These are phyloP conservation scores for Leucozona laternaria DNA, from an alignment of 2,888 invertebrate genomes.

Conservation along the genomic window DNA sequence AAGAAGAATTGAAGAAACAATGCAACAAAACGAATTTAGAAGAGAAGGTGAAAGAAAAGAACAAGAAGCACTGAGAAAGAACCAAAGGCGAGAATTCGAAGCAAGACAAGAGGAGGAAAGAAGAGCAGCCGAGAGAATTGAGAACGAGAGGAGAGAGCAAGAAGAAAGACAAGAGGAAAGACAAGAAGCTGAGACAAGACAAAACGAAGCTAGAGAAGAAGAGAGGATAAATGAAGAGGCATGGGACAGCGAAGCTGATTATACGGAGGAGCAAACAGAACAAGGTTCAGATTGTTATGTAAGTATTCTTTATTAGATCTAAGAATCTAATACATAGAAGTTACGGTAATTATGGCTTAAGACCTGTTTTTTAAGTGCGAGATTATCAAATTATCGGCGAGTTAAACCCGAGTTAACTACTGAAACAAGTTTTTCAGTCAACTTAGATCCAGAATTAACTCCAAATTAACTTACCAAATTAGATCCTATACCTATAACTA, in stretches of 20 bases:
- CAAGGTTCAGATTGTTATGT: conserved; percentile 60
- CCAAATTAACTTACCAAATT: no score
- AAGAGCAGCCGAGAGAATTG: conserved; percentile 7
- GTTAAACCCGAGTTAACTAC: no score
- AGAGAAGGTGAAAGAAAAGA: conserved; percentile 8
- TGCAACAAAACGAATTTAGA: neutral
- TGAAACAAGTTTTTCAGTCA: no score
- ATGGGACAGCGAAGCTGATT: conserved; percentile 17
- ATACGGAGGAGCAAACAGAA: conserved; percentile 35
- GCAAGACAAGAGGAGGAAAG: conserved; percentile 4
- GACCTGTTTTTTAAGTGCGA: no score
- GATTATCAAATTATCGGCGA: no score
- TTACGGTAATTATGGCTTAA: no score
- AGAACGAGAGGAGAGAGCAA: conserved; percentile 16
- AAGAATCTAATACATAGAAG: no score
- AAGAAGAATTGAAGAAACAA: neutral
- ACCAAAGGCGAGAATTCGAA: conserved; percentile 25
- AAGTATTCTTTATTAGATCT: conserved; percentile 16
- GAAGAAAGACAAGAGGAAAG: conserved; percentile 11
- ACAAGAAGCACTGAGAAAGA: conserved; percentile 24
- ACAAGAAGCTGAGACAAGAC: neutral
- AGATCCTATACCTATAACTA: no score
- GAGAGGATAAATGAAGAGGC: conserved; percentile 14
- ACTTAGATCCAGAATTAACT: no score
- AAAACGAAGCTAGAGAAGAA: conserved; percentile 33